A percentile compares a stretch with the other conserved stretches of the same genome.
phyloP scores from a whole-genome alignment of 2,888 invertebrate species.

The Junonia oenone region DNA sequence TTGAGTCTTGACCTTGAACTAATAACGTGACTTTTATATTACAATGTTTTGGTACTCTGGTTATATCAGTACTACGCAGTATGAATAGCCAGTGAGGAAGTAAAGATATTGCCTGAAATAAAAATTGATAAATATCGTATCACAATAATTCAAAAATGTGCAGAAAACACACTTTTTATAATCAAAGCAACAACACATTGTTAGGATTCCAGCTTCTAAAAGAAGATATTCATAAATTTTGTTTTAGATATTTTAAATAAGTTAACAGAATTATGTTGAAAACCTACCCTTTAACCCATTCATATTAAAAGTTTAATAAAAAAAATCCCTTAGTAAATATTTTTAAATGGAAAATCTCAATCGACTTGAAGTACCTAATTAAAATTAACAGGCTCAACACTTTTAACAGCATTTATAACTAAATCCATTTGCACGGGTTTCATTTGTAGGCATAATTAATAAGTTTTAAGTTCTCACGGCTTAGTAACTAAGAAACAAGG shows the following conservation, averaged over 20 bases:
- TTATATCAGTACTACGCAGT: neutral
- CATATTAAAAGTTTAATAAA: neutral
- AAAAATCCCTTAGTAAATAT: no score
- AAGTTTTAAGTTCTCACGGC: neutral
- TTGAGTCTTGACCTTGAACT: conserved; percentile 46
- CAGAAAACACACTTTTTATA: neutral
- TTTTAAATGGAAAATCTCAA: neutral
- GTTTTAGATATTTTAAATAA: no score
- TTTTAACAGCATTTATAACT: neutral
- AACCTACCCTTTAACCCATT: neutral
- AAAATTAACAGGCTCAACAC: neutral
- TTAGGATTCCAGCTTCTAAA: no score
- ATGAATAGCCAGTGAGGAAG: neutral
- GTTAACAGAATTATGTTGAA: no score
- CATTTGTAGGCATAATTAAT: neutral
- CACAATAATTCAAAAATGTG: no score
- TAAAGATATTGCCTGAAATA: neutral
- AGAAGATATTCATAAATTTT: no score
- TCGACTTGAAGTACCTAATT: neutral
- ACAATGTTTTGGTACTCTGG: conserved; percentile 3
- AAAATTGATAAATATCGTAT: neutral
- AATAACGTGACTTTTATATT: conserved; percentile 27
- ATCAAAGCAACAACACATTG: neutral
- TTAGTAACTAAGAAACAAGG: neutral
- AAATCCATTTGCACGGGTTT: neutral